Conservation (phyloP, 2,113 vertebrate species). For the Scomber scombrus region DNA sequence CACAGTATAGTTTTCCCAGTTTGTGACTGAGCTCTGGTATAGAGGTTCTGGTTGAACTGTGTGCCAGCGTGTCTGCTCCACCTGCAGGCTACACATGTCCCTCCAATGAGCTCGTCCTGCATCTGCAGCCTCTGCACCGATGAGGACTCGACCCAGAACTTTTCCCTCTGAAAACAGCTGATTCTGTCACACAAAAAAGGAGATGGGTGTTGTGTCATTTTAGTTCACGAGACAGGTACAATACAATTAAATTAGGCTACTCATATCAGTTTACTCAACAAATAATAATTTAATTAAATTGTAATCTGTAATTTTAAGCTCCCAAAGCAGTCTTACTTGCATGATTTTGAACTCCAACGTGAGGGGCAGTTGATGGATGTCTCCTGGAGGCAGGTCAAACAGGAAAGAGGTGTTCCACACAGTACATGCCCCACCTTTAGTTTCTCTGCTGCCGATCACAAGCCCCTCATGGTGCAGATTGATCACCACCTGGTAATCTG, state of each 20-base stretch:
- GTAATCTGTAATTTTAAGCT: background rate
- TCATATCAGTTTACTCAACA: background rate
- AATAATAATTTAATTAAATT: background rate
- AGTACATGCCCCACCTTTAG: conserved; percentile 56
- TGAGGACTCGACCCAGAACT: conserved; percentile 72
- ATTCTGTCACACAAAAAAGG: conserved; percentile 59
- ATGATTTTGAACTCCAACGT: conserved; percentile 78
- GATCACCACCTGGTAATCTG: conserved; percentile 81
- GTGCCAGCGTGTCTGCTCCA: conserved; percentile 83
- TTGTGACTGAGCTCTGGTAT: background rate
- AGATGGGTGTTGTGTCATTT: background rate
- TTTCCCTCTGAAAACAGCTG: conserved; percentile 58
- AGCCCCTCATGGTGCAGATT: conserved; percentile 71
- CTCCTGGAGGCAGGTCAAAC: conserved; percentile 81
- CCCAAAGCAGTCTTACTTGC: conserved; percentile 67
- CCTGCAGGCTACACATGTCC: conserved; percentile 77
- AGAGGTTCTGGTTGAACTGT: conserved; percentile 60
- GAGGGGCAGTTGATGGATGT: conserved; percentile 75
- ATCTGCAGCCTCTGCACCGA: conserved; percentile 69
- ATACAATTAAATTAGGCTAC: background rate
- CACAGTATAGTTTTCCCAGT: background rate
- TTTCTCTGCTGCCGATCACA: conserved; percentile 76
- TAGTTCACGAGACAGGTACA: background rate
- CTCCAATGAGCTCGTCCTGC: conserved; percentile 81
- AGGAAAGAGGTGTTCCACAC: conserved; percentile 84